These are phyloP conservation scores for Limosa lapponica DNA, from an alignment of 2,797 vertebrate genomes.

Conservation along the genomic window DNA sequence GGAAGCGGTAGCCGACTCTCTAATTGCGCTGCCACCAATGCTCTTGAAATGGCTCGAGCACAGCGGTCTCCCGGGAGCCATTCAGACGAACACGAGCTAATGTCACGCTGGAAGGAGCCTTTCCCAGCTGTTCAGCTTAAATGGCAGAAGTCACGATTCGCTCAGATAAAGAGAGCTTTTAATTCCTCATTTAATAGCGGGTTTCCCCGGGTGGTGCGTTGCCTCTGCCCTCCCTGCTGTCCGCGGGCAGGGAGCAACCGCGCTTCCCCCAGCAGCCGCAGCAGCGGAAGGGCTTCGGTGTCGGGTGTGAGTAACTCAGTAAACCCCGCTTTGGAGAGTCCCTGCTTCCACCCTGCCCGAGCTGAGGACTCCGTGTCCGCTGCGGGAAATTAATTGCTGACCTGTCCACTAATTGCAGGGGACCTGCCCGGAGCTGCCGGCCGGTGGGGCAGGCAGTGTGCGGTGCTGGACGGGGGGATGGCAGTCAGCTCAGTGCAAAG, in stretches of 20 bases:
- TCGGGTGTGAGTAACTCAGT: not conserved
- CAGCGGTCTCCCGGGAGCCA: constrained; percentile 16
- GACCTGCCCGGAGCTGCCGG: not conserved
- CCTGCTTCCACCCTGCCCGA: not conserved
- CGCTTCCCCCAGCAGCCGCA: not conserved
- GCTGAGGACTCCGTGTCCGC: not conserved
- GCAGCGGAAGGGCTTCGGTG: not conserved
- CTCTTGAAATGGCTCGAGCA: constrained; percentile 53
- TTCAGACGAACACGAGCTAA: constrained; percentile 25
- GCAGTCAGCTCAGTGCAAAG: not conserved
- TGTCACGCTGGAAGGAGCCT: constrained; percentile 34
- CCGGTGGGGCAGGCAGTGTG: not conserved
- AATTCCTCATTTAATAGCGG: constrained; percentile 49
- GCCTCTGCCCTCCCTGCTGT: constrained; percentile 19
- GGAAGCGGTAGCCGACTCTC: not conserved
- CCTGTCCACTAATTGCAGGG: not conserved
- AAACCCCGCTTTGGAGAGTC: not conserved
- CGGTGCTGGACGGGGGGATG: not conserved
- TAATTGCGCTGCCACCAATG: constrained; percentile 34
- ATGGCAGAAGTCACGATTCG: constrained; percentile 27
- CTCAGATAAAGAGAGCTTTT: constrained; percentile 37
- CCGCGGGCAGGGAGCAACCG: not conserved
- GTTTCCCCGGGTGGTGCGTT: not conserved
- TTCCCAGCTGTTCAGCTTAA: constrained; percentile 47
- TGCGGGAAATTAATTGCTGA: not conserved